Conservation (phyloP, 2,797 vertebrate genomes). For the Darevskia mixta region DNA sequence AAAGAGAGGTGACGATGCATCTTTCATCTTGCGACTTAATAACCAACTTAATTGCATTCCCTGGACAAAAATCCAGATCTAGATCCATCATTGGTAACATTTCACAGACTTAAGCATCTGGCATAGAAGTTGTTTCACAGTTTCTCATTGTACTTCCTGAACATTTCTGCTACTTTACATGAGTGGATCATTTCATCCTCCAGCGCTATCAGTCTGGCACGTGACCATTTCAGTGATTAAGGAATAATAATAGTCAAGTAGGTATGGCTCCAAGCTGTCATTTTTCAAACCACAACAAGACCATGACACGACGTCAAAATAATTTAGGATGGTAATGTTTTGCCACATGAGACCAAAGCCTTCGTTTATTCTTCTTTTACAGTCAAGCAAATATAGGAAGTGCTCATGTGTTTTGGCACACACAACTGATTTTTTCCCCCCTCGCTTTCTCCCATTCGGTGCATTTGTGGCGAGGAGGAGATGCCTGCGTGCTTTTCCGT, state of each 20-base stretch:
- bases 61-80: not conserved
- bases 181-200: not conserved
- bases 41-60: not conserved
- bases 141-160: not conserved
- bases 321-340: constrained; percentile 20
- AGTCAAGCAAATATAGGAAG: constrained; percentile 49
- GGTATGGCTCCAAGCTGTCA: constrained; percentile 4
- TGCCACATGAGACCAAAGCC: constrained; percentile 64
- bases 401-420: constrained; percentile 61
- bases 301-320: constrained; percentile 47
- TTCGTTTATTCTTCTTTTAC: constrained; percentile 50
- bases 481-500: constrained; percentile 45
- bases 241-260: constrained; percentile 29
- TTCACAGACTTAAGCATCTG: too few relatives aligned
- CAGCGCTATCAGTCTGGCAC: not conserved
- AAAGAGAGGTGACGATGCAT: not conserved
- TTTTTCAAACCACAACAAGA: constrained; percentile 48
- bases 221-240: constrained; percentile 42
- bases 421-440: constrained; percentile 43
- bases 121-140: not conserved
- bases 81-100: too few relatives aligned
- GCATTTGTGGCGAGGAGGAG: constrained; percentile 48
- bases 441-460: constrained; percentile 46
- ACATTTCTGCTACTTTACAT: not conserved
- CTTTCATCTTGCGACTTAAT: not conserved